Evolutionary conservation across 2,113 vertebrate genomes (phyloP), one percentile per base, ranked within the genome.

Genomic region (Tachysurus fulvidraco): DNA sequence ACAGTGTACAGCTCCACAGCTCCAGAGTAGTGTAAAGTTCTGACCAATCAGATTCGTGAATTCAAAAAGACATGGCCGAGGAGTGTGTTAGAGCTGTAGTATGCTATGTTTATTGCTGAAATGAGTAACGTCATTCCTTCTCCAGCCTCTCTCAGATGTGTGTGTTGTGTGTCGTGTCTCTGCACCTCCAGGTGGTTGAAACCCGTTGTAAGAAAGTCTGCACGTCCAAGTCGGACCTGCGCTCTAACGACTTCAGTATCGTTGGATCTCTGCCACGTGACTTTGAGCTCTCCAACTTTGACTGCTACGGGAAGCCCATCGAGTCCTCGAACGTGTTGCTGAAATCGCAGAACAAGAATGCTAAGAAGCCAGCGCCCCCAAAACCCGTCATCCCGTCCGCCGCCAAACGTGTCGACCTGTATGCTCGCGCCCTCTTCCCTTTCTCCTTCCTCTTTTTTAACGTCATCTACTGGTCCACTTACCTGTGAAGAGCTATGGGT

Each of bases 371-470:
- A 0, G 94, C 98, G 19, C 97, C 98, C 5, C 95, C 97, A 4
- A 99, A 99, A 90, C 97, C 98, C 0, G 96, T 99, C 84, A 99
- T 99, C 88, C 98, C 98, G 2, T 97, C 97, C 1, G 98, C 97
- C 50, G 98, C 98, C 90, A 99, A 99, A 89, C 94, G 97, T 78
- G 91, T 99, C 0, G 98, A 99, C 93, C 97, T 99, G 88, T 99
- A 99, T 73, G 94, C 98, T 28, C 95, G 98, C 88, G 98, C 98
- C 5, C 93, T 99, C 36, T 99, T 99, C 92, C 98, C 98, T 36
- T 99, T 99, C 94, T 94, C 96, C 91, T 99, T 99, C 93, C 96
- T 99, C 92, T 99, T 99, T 94, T 99, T 99, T 92, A 99, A 99
- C 0, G 97, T 99, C 89, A 97, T 99, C 93, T 99, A 99, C 90